Evolutionary conservation across 2,888 invertebrate species (phyloP).

Genomic region (Sphaeridia pumilis): DNA sequence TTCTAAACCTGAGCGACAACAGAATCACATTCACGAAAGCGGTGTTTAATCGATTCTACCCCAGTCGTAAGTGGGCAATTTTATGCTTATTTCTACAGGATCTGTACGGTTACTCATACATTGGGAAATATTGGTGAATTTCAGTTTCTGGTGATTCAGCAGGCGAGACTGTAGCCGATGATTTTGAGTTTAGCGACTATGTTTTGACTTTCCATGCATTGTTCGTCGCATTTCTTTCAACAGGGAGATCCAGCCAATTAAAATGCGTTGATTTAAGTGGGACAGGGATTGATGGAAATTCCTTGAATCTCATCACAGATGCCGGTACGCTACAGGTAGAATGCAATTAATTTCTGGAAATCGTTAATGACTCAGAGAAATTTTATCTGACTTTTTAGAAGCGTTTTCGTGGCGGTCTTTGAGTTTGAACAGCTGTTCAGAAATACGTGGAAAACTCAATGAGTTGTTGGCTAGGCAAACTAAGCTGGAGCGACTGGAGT

Average conservation of each 20-base stretch:
- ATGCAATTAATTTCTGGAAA: too few species aligned
- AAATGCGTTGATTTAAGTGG: conserved; percentile 10
- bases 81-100: too few species aligned
- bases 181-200: conserved; percentile 16
- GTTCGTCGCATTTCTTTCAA: conserved; percentile 12
- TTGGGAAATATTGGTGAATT: not conserved
- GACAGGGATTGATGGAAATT: conserved; percentile 13
- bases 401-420: too few species aligned
- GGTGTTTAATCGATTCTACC: conserved; percentile 19
- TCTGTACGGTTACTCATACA: too few species aligned
- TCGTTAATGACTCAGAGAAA: too few species aligned
- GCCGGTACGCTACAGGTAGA: too few species aligned
- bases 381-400: too few species aligned
- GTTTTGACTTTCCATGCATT: conserved; percentile 17
- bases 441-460: too few species aligned
- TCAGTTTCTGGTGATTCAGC: too few species aligned
- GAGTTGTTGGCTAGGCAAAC: too few species aligned
- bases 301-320: conserved; percentile 9
- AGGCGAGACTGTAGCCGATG: not conserved
- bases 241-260: conserved; percentile 1
- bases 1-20: conserved; percentile 12
- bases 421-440: not conserved
- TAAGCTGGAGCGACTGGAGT: too few species aligned
- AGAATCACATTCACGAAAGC: conserved; percentile 17
- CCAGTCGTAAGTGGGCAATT: conserved; percentile 8